Evolutionary conservation across 1,140 invertebrate genomes (phyloP).

Genomic region (Augochlora pura): DNA sequence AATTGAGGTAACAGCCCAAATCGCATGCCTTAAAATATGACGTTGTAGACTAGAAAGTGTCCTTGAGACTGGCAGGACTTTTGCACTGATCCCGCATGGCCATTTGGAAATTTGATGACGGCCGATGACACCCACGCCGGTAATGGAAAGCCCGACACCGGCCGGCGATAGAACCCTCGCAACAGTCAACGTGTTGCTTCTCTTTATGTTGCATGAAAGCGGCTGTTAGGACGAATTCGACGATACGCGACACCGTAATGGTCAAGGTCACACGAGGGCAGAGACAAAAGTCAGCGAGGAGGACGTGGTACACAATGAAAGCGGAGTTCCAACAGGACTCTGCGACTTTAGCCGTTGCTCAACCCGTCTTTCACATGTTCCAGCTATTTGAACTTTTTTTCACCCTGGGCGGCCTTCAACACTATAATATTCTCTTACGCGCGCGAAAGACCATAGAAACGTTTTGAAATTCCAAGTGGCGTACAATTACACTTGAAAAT

Average conservation of each 20-base stretch:
- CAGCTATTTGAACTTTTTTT: neutral
- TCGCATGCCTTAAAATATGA: too few relatives aligned
- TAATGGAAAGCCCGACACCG: neutral
- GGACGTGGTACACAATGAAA: neutral
- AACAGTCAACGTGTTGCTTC: neutral
- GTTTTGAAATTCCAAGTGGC: too few relatives aligned
- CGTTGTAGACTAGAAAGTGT: too few relatives aligned
- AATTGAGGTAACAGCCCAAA: too few relatives aligned
- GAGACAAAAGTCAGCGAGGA: neutral
- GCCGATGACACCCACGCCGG: neutral
- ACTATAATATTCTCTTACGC: neutral
- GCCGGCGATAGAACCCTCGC: neutral
- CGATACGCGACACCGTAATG: neutral
- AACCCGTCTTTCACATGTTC: neutral
- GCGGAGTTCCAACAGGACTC: neutral
- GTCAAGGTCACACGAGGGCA: constrained; percentile 5
- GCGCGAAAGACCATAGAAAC: neutral
- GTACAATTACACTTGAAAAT: too few relatives aligned
- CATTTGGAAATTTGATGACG: neutral
- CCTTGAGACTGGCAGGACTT: too few relatives aligned
- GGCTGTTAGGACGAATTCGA: neutral
- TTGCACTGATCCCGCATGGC: too few relatives aligned
- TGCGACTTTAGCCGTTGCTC: constrained; percentile 1
- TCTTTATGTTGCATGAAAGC: constrained; percentile 3
- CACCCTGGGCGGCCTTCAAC: neutral